Conservation (phyloP, 2,113 vertebrate genomes). For the Ornithorhynchus anatinus region DNA sequence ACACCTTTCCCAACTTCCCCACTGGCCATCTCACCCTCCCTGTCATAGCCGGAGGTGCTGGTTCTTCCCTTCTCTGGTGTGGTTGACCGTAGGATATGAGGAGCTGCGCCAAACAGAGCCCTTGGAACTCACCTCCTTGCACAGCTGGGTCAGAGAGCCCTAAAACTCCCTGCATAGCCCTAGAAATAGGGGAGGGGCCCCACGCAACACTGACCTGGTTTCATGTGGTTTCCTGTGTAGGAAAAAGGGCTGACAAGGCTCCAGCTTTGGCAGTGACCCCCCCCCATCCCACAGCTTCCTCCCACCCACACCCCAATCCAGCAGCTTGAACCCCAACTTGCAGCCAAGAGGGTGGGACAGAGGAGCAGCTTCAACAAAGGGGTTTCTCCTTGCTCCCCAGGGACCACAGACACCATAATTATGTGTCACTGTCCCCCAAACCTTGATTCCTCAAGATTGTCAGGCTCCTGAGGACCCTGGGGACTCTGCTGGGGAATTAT, state of each 20-base stretch:
- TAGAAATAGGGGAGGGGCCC: conserved; percentile 3
- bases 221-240: conserved; percentile 46
- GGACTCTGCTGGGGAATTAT: no score
- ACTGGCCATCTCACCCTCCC: neutral
- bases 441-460: no score
- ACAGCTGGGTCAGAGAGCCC: neutral
- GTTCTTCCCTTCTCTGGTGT: conserved; percentile 8
- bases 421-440: no score
- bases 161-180: neutral
- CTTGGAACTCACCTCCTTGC: neutral
- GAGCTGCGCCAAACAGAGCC: neutral
- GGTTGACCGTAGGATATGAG: neutral
- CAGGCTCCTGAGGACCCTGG: no score
- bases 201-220: conserved; percentile 43
- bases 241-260: conserved; percentile 25
- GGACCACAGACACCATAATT: no score
- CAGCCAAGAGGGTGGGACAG: no score
- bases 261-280: conserved; percentile 25
- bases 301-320: neutral
- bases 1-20: neutral
- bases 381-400: no score
- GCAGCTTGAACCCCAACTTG: conserved; percentile 7
- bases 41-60: neutral
- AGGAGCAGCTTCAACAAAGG: no score
- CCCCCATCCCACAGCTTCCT: conserved; percentile 46